phyloP scores from a whole-genome alignment of 2,113 vertebrate species.

The Martes martes region DNA sequence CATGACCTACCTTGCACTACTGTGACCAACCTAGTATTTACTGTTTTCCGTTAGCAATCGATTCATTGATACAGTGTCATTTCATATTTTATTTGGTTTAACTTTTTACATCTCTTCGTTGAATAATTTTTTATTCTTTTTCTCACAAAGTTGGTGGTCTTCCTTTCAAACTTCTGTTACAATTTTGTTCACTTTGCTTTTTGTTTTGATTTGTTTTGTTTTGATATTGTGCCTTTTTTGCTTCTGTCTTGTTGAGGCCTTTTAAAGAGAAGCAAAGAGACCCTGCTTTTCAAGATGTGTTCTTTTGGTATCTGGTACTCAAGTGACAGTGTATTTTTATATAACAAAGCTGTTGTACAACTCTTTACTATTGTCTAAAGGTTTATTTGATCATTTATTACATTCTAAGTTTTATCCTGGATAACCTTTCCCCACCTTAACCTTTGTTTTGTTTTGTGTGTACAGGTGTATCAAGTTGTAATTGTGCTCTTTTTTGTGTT shows the following conservation, averaged over 20 bases:
- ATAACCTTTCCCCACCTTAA: not conserved
- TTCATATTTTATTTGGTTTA: not conserved
- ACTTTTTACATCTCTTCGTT: not conserved
- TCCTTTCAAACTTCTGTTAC: not conserved
- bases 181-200: conserved; percentile 22
- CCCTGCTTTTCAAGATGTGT: not conserved
- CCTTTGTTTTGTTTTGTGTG: not conserved
- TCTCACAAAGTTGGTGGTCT: not conserved
- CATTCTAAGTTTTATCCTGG: conserved; percentile 23
- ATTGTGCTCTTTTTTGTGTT: conserved; percentile 6
- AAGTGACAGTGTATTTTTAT: conserved; percentile 10
- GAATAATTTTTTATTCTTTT: conserved; percentile 22
- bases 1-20: not conserved
- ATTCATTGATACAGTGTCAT: not conserved
- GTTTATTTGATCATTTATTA: conserved; percentile 26
- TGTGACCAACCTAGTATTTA: not conserved
- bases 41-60: not conserved
- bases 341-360: not conserved
- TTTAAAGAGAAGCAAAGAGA: conserved; percentile 30
- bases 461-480: not conserved
- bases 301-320: not conserved
- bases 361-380: not conserved
- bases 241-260: not conserved
- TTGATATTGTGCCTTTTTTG: not conserved
- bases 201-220: not conserved